These are phyloP conservation scores for Nicator chloris DNA, from an alignment of 2,113 vertebrate species.

Conservation along the genomic window DNA sequence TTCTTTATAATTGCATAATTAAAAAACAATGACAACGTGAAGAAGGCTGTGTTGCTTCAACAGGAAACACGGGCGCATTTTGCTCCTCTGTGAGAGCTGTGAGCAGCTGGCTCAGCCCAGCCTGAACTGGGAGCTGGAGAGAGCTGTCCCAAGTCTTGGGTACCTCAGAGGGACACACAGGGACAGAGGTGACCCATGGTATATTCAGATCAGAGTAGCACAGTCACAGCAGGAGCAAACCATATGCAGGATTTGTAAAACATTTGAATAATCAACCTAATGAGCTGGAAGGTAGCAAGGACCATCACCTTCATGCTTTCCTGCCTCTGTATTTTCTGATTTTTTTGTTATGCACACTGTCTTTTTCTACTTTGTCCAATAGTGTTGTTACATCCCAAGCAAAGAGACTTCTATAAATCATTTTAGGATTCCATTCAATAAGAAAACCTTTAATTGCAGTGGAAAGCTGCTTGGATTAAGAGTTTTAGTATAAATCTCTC, in stretches of 20 bases:
- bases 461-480: not conserved
- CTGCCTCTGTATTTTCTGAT: not conserved
- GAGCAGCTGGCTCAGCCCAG: not conserved
- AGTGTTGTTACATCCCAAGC: not conserved
- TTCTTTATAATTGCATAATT: not conserved
- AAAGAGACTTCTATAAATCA: not conserved
- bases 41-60: not conserved
- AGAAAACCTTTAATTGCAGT: not conserved
- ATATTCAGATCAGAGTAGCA: not conserved
- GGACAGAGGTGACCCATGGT: not conserved
- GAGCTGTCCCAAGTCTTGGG: not conserved
- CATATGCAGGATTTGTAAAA: not conserved
- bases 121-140: not conserved
- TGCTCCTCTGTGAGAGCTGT: not conserved
- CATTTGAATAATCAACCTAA: not conserved
- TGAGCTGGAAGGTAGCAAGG: not conserved
- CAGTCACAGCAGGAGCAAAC: not conserved
- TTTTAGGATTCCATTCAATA: not conserved
- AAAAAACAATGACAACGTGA: not conserved
- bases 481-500: not conserved
- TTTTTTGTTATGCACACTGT: not conserved
- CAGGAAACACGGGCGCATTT: not conserved
- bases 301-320: not conserved
- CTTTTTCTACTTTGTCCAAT: not conserved
- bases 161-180: fast-evolving